Conservation (phyloP, 2,797 vertebrate species). For the Hapalemur alaotrensis region DNA sequence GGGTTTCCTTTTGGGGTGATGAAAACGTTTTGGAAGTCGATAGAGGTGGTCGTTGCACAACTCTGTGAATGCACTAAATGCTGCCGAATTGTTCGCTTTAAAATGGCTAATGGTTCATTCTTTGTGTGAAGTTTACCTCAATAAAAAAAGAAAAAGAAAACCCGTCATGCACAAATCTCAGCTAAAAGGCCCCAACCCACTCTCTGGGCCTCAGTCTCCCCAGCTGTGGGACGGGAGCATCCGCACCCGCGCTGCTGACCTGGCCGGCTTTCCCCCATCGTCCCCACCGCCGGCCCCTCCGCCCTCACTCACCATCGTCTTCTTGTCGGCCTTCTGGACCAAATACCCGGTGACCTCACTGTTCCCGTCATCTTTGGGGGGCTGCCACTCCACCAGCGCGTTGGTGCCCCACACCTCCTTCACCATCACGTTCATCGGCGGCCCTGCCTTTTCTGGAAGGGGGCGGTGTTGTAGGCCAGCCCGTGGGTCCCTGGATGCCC, state of each 20-base stretch:
- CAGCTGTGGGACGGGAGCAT: background rate
- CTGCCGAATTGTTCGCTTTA: background rate
- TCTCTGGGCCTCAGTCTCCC: background rate
- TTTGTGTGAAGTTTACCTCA: background rate
- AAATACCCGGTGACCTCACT: conserved; percentile 91
- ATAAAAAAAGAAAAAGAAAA: background rate
- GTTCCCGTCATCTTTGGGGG: conserved; percentile 92
- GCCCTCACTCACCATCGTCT: conserved; percentile 90
- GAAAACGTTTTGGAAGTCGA: background rate
- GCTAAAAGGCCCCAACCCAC: background rate
- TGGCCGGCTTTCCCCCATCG: accelerated
- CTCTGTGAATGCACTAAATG: background rate
- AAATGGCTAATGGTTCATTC: no score
- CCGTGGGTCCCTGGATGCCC: accelerated
- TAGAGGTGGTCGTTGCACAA: background rate
- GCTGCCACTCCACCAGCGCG: conserved; percentile 91
- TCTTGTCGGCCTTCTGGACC: conserved; percentile 93
- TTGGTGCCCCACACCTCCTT: conserved; percentile 95
- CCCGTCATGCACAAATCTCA: accelerated
- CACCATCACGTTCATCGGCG: conserved; percentile 86
- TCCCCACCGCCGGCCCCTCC: accelerated
- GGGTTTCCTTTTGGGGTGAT: background rate
- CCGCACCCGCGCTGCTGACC: accelerated
- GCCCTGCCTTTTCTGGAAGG: conserved; percentile 90
- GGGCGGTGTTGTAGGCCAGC: background rate